Base-by-base conservation (phyloP, 2,797 vertebrate species). In the Eospalax fontanierii region DNA sequence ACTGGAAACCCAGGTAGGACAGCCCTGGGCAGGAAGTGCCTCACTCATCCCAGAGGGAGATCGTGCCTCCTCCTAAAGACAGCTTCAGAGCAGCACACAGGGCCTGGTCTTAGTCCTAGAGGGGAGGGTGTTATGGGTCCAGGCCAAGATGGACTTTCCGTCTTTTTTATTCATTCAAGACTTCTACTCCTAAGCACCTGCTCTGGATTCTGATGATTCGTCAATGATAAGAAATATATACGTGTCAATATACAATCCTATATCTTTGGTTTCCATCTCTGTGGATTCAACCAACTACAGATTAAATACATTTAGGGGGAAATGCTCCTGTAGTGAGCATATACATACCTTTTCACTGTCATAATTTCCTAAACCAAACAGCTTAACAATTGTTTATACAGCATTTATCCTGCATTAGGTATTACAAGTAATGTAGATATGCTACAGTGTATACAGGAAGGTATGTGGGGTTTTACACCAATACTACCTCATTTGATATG, bases 1-100 rank as follows among this genome's bases (percentile, higher is more conserved):
- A 84, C 97, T 99, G 97, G 98, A 99, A 98, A 97, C 95, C 74
- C 98, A 99, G 97, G 98, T 99, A 93, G 94, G 97, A 18, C 35
- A 10, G 12, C 73, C 11, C 0, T 7, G 76, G 7, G 21, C 15
- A 40, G 46, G 46, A 4, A 2, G 24, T 15, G 11, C n/a, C 76
- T 35, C 22, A 33, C 7, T 1, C 14, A 28, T 78, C 70, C 16
- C 61, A 66, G 11, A 78, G 26, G 26, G 5, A 38, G 30, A 11
- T 46, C 40, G 61, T 24, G 22, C 21, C 57, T 80, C 33, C 1
- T 63, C n/a, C 24, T 28, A 10, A 10, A 21, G n/a, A 59, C 19
- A n/a, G 2, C 59, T 6, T 57, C 57, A 83, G 40, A 76, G 75
- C 83, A 8, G 33, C 24, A 63, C 7, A 4, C 2, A 4, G 50